Percentiles rank a stretch among this genome's conserved stretches.
Evolutionary conservation across 2,797 vertebrate genomes (phyloP).

Genomic region (Gymnodraco acuticeps): DNA sequence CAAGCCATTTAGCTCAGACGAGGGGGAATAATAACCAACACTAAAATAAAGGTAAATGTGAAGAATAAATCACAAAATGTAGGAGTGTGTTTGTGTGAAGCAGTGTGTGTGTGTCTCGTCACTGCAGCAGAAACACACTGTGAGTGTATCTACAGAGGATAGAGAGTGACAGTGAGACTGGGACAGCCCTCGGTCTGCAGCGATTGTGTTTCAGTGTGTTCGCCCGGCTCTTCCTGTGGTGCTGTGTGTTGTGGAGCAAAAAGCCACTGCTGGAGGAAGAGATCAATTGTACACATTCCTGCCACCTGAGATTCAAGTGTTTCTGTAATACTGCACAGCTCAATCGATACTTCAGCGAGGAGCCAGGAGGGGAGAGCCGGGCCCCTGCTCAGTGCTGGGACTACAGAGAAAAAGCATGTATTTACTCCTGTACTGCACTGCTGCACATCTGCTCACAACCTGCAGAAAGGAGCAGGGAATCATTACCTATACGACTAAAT

Average conservation of each 20-base stretch:
- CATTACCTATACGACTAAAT: background rate
- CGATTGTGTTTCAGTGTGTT: slow-evolving; percentile 79
- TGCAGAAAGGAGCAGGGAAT: slow-evolving; percentile 2
- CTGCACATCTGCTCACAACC: slow-evolving; percentile 25
- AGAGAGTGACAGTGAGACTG: slow-evolving; percentile 67
- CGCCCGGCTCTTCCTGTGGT: slow-evolving; percentile 72
- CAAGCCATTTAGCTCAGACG: slow-evolving; percentile 71
- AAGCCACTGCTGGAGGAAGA: slow-evolving; percentile 84
- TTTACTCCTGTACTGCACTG: slow-evolving; percentile 37
- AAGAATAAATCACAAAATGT: slow-evolving; percentile 27
- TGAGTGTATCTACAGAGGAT: slow-evolving; percentile 38
- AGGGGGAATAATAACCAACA: slow-evolving; percentile 84
- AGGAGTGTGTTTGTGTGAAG: slow-evolving; percentile 13
- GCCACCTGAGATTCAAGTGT: slow-evolving; percentile 92
- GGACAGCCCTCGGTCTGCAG: slow-evolving; percentile 68
- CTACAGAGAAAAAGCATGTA: slow-evolving; percentile 72
- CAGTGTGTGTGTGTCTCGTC: background rate
- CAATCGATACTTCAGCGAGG: slow-evolving; percentile 88
- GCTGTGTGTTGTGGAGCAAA: slow-evolving; percentile 80
- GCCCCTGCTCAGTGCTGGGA: slow-evolving; percentile 71
- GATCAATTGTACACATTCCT: slow-evolving; percentile 91
- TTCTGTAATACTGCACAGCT: slow-evolving; percentile 88
- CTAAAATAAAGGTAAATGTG: slow-evolving; percentile 83
- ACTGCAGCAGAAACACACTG: slow-evolving; percentile 7
- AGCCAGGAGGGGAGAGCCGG: slow-evolving; percentile 68